These are phyloP conservation scores for Myotis yumanensis DNA, from an alignment of 2,113 vertebrate genomes.

Conservation along the genomic window DNA sequence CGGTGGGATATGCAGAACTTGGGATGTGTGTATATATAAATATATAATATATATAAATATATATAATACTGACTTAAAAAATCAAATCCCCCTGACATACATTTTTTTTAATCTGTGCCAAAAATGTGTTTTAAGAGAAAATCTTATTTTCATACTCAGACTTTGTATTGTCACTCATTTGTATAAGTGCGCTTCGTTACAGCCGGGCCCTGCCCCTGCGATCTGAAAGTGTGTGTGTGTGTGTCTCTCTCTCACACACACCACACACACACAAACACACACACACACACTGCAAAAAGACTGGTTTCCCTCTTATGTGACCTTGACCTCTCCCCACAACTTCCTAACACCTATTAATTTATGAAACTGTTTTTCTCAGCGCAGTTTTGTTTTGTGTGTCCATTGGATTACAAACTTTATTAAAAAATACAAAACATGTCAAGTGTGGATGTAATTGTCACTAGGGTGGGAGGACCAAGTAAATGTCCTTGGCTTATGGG, in stretches of 20 bases:
- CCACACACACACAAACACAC: neutral
- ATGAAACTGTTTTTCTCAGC: conserved; percentile 87
- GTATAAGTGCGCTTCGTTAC: conserved; percentile 87
- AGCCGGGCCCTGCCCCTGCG: conserved; percentile 76
- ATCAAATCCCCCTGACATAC: conserved; percentile 86
- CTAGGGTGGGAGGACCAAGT: neutral
- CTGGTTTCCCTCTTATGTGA: conserved; percentile 66
- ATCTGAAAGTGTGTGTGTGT: conserved; percentile 76
- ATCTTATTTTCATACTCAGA: conserved; percentile 99
- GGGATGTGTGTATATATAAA: conserved; percentile 86
- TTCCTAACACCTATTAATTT: conserved; percentile 89
- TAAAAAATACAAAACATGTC: conserved; percentile 88
- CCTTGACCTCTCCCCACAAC: conserved; percentile 58
- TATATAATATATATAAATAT: conserved; percentile 95
- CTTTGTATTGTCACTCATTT: conserved; percentile 95
- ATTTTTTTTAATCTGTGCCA: conserved; percentile 97
- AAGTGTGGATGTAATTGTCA: conserved; percentile 68
- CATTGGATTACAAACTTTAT: conserved; percentile 91
- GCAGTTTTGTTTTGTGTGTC: conserved; percentile 90
- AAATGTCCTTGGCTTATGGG: conserved; percentile 48
- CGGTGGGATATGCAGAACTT: conserved; percentile 90
- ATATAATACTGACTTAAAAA: conserved; percentile 90
- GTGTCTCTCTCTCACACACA: conserved; percentile 51
- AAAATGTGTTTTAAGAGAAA: conserved; percentile 95
- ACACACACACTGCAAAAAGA: conserved; percentile 74